Evolutionary conservation across 2,113 vertebrate genomes (phyloP).

Genomic region (Oreochromis tanganicae): DNA sequence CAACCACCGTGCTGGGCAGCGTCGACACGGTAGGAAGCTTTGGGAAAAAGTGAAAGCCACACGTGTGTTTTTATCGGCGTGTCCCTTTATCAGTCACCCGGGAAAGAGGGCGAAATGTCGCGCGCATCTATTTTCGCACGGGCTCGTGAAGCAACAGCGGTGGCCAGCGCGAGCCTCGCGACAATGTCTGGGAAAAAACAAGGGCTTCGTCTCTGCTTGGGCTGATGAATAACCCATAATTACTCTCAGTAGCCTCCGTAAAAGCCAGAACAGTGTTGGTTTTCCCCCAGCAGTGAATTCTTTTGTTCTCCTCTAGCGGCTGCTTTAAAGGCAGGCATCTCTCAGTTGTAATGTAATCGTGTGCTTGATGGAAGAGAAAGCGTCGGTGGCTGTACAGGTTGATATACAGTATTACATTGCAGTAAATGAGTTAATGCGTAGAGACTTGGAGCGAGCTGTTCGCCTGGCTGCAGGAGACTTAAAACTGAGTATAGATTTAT

Average conservation of each 20-base stretch:
- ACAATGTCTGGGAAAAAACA: conserved; percentile 5
- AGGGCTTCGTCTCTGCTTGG: not conserved
- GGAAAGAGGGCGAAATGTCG: not conserved
- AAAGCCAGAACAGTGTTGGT: not conserved
- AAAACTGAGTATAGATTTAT: not conserved
- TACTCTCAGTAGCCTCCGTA: not conserved
- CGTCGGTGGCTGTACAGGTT: not conserved
- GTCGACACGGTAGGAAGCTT: conserved; percentile 70
- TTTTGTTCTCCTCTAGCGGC: conserved; percentile 14
- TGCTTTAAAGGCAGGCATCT: not conserved
- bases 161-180: conserved; percentile 11
- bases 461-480: not conserved
- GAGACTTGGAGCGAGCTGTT: not conserved
- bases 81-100: not conserved
- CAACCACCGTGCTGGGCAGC: conserved; percentile 66
- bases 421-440: not conserved
- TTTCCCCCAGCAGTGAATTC: not conserved
- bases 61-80: not conserved
- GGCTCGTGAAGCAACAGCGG: conserved; percentile 37
- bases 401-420: not conserved
- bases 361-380: not conserved
- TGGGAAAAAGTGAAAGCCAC: not conserved
- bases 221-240: not conserved
- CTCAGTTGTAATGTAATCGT: not conserved
- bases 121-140: conserved; percentile 26